Evolutionary conservation across 2,113 vertebrate species (phyloP).

Genomic region (Ursus arctos): DNA sequence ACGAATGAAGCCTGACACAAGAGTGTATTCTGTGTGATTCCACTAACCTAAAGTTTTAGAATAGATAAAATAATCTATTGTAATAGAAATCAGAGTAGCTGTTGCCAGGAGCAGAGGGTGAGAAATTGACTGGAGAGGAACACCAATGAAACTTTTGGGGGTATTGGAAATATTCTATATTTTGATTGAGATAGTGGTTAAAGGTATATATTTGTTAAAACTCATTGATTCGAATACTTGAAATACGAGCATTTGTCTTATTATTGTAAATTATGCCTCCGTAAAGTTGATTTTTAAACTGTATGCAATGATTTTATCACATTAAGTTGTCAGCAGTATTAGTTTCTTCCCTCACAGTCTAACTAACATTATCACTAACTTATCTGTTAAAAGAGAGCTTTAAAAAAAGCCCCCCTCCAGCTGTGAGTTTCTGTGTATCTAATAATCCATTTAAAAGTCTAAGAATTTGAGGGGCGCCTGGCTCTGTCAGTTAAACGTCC

Average conservation of each 20-base stretch:
- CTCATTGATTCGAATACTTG: not conserved
- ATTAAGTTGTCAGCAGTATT: not conserved
- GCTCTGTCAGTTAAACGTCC: not conserved
- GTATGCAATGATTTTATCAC: not conserved
- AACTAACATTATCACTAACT: not conserved
- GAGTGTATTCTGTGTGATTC: not conserved
- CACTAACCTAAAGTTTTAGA: not conserved
- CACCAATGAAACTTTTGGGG: not conserved
- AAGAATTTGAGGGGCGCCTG: not conserved
- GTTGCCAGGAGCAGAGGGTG: not conserved
- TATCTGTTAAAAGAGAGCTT: not conserved
- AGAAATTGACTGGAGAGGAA: not conserved
- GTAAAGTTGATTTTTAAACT: not conserved
- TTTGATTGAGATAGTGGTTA: not conserved
- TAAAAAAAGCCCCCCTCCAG: not conserved
- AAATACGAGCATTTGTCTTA: not conserved
- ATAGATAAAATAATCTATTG: not conserved
- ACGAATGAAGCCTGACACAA: not conserved
- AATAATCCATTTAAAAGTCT: not conserved
- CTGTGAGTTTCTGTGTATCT: not conserved
- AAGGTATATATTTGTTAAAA: not conserved
- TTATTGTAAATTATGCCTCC: not conserved
- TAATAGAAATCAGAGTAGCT: not conserved
- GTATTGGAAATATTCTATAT: not conserved
- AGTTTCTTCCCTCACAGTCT: slow-evolving; percentile 3